A percentile compares a stretch with the other conserved stretches of the same genome.
Evolutionary conservation across 2,888 invertebrate genomes (phyloP).

Genomic region (Elegia similella): DNA sequence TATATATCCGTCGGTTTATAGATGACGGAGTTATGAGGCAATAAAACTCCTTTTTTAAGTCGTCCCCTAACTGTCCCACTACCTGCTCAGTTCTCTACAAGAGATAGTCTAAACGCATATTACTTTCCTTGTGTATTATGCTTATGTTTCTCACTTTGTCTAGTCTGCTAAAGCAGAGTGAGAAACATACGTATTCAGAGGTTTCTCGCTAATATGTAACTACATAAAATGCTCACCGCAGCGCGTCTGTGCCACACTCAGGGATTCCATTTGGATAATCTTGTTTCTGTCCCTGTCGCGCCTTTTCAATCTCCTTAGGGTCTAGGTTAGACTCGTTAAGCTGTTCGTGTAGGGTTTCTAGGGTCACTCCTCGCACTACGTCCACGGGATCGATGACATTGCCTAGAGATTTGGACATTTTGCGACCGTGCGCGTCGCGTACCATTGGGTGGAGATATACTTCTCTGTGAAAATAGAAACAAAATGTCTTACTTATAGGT

Average conservation of each 20-base stretch:
- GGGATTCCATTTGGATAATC: slow-evolving; percentile 96
- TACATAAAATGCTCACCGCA: slow-evolving; percentile 83
- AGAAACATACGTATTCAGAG: too few relatives aligned
- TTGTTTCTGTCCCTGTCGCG: slow-evolving; percentile 87
- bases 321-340: slow-evolving; percentile 91
- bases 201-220: too few relatives aligned
- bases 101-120: too few relatives aligned
- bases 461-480: slow-evolving; percentile 76
- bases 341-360: slow-evolving; percentile 90
- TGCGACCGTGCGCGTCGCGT: slow-evolving; percentile 98
- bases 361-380: slow-evolving; percentile 92
- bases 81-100: too few relatives aligned
- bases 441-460: slow-evolving; percentile 98
- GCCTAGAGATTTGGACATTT: slow-evolving; percentile 99
- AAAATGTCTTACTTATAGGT: background rate
- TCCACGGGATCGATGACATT: slow-evolving; percentile 99
- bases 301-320: slow-evolving; percentile 89
- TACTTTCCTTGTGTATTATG: too few relatives aligned
- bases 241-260: slow-evolving; percentile 97
- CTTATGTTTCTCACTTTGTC: too few relatives aligned
- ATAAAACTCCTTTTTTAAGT: too few relatives aligned
- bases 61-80: too few relatives aligned
- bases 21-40: too few relatives aligned
- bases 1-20: too few relatives aligned
- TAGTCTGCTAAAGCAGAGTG: too few relatives aligned